Conservation (phyloP, 2,888 invertebrate species). For the Ochropleura plecta region DNA sequence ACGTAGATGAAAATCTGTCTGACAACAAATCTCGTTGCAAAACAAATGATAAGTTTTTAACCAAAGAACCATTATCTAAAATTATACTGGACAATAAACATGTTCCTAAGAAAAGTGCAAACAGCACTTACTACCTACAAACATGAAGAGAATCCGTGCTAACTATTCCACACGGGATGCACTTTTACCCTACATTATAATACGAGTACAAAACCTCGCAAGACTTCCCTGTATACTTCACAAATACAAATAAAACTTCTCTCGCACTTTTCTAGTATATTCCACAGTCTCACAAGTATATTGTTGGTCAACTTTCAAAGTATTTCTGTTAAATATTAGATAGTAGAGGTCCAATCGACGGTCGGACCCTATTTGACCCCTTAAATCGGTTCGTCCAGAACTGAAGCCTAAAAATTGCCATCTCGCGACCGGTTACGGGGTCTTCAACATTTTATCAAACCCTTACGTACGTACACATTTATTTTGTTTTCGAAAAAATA, state of each 20-base stretch:
- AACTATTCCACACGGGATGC: conserved; percentile 23
- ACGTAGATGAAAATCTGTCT: too few relatives aligned
- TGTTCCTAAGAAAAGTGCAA: conserved; percentile 4
- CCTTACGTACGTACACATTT: conserved; percentile 1
- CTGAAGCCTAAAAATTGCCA: conserved; percentile 45
- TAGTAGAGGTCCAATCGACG: conserved; percentile 33
- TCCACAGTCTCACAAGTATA: conserved; percentile 19
- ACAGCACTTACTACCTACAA: conserved; percentile 1
- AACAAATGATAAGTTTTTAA: background rate
- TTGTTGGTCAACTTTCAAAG: conserved; percentile 37
- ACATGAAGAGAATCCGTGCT: conserved; percentile 26
- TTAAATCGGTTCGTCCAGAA: conserved; percentile 54
- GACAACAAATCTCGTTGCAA: too few relatives aligned
- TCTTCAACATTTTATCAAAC: conserved; percentile 49
- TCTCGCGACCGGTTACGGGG: conserved; percentile 35
- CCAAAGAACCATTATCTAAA: background rate
- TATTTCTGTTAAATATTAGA: conserved; percentile 61
- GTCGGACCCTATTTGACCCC: conserved; percentile 58
- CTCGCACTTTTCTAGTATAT: conserved; percentile 13
- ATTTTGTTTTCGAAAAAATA: too few relatives aligned
- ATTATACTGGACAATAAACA: conserved; percentile 1
- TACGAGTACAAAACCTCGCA: conserved; percentile 5
- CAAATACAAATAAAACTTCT: conserved; percentile 8
- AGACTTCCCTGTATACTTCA: conserved; percentile 13
- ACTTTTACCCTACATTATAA: conserved; percentile 40